Evolutionary conservation across 2,113 vertebrate species (phyloP), one percentile per base, ranked within the genome.

Genomic region (Cryptomyrus ogoouensis): DNA sequence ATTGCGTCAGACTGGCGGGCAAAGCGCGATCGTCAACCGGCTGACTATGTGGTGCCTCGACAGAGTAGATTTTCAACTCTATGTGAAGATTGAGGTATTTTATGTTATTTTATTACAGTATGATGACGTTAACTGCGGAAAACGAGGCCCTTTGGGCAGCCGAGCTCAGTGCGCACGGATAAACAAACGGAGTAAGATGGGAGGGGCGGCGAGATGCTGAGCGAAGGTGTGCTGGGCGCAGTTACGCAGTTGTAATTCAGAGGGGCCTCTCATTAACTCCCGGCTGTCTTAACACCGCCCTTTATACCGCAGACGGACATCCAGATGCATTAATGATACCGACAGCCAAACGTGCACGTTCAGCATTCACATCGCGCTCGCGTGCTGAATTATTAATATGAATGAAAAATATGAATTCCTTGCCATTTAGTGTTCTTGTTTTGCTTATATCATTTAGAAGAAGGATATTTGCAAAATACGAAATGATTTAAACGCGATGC

Each of bases 181-280:
- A 17, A 83, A 87, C 83, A 91, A 91, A 89, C 50, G 89, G 50
- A 90, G 88, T 66, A 46, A 74, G 90, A 58, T 58, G 88, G 12
- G 86, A 87, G 66, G 52, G 44, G 24, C 39, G 83, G 44, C 80
- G 84, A 91, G 90, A 90, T 91, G 92, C 87, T 90, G 89, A 88
- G 88, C 86, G 91, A 49, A 93, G 90, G 94, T 91, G 88, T 46
- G 24, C 27, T 53, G 50, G 5, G 85, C 49, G 50, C 49, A 53
- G 90, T 95, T 95, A 95, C 96, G 95, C 95, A 96, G 93, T 95
- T 95, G 85, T 56, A 92, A 95, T 96, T 95, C 90, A 83, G 89
- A 80, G 91, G 44, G 31, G 31, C 74, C 39, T 31, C 39, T 27
- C 24, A 39, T 56, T 87, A 84, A 19, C 83, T 21, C 4, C 2